Evolutionary conservation across 2,797 vertebrate species (phyloP).

Genomic region (Atherinosoma microstoma): DNA sequence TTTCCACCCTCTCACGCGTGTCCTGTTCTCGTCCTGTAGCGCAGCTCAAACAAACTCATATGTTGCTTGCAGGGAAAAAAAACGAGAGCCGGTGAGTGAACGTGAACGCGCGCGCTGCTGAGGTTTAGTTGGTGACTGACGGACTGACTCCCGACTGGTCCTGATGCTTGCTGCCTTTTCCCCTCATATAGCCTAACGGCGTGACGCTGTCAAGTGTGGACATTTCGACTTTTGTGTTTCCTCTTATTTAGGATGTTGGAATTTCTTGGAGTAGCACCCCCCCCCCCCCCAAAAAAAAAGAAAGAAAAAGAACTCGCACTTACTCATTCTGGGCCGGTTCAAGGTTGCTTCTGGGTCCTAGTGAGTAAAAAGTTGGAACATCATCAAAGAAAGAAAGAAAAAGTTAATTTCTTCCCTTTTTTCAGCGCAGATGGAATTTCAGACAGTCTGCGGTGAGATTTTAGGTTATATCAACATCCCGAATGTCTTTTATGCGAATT

Average conservation of each 20-base stretch:
- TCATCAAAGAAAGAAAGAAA: slow-evolving; percentile 4
- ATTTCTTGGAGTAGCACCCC: slow-evolving; percentile 64
- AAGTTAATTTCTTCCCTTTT: neutral
- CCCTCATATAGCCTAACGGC: slow-evolving; percentile 79
- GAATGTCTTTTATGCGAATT: neutral
- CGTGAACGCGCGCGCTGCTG: slow-evolving; percentile 66
- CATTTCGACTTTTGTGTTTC: slow-evolving; percentile 69
- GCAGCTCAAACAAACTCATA: slow-evolving; percentile 55
- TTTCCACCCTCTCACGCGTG: slow-evolving; percentile 45
- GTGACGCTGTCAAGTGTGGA: slow-evolving; percentile 83
- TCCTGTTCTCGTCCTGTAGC: slow-evolving; percentile 32
- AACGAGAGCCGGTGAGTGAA: slow-evolving; percentile 39
- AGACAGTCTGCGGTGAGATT: slow-evolving; percentile 19
- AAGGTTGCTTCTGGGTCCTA: slow-evolving; percentile 79
- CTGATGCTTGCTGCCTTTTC: slow-evolving; percentile 83
- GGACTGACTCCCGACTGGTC: slow-evolving; percentile 79
- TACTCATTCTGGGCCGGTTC: slow-evolving; percentile 34
- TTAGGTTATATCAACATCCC: slow-evolving; percentile 8
- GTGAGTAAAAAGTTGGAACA: slow-evolving; percentile 52
- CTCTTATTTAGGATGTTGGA: slow-evolving; percentile 78
- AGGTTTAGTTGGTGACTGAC: slow-evolving; percentile 59
- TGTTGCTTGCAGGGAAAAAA: slow-evolving; percentile 50
- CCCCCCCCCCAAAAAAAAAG: slow-evolving; percentile 11
- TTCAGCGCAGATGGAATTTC: slow-evolving; percentile 17
- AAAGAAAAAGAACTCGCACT: slow-evolving; percentile 2